phyloP scores from a whole-genome alignment of 2,113 vertebrate species.

The Peucedramus taeniatus region DNA sequence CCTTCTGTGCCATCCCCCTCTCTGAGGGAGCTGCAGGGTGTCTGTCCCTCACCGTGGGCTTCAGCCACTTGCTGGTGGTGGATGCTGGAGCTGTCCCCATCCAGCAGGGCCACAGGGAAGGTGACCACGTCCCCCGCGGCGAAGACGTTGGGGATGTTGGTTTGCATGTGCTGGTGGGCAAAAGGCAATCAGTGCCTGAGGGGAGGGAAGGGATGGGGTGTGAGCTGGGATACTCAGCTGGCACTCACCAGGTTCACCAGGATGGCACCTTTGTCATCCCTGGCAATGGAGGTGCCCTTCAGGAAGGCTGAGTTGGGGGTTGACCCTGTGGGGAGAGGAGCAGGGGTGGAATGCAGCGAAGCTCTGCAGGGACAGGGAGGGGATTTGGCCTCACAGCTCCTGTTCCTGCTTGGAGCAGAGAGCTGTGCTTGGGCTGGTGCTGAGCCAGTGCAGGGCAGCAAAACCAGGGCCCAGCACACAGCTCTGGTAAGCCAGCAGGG shows the following conservation, averaged over 20 bases:
- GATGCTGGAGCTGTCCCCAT: conserved; percentile 68
- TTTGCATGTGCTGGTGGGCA: conserved; percentile 78
- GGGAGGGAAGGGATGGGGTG: background rate
- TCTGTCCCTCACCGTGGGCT: conserved; percentile 75
- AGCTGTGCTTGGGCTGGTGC: background rate
- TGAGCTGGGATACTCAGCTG: fast-evolving
- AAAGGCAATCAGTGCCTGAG: fast-evolving
- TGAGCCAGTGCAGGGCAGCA: background rate
- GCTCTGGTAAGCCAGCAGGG: background rate
- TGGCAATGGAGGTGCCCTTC: conserved; percentile 67
- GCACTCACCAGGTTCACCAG: conserved; percentile 81
- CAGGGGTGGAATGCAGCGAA: background rate
- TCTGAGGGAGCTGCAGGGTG: background rate
- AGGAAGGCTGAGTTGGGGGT: conserved; percentile 78
- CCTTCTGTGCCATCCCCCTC: background rate
- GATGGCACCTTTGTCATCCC: conserved; percentile 72
- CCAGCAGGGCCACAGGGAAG: conserved; percentile 78
- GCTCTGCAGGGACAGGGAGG: background rate
- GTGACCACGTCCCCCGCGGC: conserved; percentile 82
- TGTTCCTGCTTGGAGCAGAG: background rate
- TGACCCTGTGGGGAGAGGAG: conserved; percentile 68
- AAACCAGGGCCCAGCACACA: background rate
- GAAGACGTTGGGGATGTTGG: conserved; percentile 77
- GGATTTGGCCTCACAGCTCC: background rate
- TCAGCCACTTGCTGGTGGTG: conserved; percentile 87